Conservation (phyloP, 2,113 vertebrate genomes). For the Scophthalmus maximus region DNA sequence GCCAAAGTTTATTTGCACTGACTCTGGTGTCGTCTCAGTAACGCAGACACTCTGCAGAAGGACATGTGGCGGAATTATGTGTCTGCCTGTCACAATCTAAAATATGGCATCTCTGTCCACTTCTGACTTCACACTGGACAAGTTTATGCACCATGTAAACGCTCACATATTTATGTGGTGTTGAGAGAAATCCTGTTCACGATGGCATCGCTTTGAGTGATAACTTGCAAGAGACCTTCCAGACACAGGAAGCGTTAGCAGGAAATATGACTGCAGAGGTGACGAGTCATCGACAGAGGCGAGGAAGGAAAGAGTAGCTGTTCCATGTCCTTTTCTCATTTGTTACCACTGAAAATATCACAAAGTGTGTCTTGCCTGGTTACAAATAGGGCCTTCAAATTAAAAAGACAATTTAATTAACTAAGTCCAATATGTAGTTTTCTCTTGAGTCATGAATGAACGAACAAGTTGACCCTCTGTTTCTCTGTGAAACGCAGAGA, state of each 20-base stretch:
- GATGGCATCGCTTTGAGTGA: not conserved
- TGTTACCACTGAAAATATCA: not conserved
- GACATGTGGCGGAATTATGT: slow-evolving; percentile 35
- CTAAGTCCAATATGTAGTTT: no score
- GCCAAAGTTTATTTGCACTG: slow-evolving; percentile 58
- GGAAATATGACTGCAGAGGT: slow-evolving; percentile 8
- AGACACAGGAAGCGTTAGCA: slow-evolving; percentile 5
- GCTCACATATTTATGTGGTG: slow-evolving; percentile 13
- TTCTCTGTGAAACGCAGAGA: not conserved
- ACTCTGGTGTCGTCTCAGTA: slow-evolving; percentile 33
- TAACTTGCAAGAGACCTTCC: not conserved
- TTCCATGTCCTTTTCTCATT: not conserved
- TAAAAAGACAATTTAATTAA: not conserved
- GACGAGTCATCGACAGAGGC: not conserved
- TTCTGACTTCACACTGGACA: not conserved
- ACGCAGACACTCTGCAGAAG: slow-evolving; percentile 4
- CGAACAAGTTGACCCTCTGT: slow-evolving; percentile 7
- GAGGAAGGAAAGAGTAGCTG: not conserved
- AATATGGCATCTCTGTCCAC: not conserved
- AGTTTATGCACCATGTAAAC: slow-evolving; percentile 21
- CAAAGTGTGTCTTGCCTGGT: not conserved
- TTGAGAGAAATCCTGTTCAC: not conserved
- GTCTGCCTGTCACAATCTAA: slow-evolving; percentile 35
- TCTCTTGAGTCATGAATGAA: no score
- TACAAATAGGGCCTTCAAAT: not conserved